Evolutionary conservation across 2,113 vertebrate genomes (phyloP), one percentile per base, ranked within the genome.

Genomic region (Ploceus nigricollis): DNA sequence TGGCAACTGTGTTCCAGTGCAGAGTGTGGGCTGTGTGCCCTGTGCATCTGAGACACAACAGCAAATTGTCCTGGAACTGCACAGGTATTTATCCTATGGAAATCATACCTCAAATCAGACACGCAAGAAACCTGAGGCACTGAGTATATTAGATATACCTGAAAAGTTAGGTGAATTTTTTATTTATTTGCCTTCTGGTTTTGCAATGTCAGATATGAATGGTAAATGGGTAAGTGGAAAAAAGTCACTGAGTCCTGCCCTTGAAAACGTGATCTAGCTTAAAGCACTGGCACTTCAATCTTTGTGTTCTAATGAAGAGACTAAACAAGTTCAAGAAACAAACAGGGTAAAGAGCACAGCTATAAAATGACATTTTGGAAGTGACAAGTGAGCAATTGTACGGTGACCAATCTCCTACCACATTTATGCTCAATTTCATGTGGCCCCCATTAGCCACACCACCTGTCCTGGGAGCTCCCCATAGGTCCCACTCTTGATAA

Each of bases 51-150:
- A 60, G 19, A 84, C n/a, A 10, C 45, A 44, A 72, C 2, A 68
- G 42, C 60, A 83, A 87, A 82, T 13, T 45, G 58, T 77, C 25
- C 82, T 87, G 78, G 44, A 83, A 64, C 28, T 31, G 14, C n/a
- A 44, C 6, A 63, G 22, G 5, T 44, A 23, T 51, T 63, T n/a
- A 25, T 48, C 40, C 47, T n/a, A 5, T 45, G 60, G 47, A 90
- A 81, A 63, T 64, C 12, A 40, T 31, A 64, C 50, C 22, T 94
- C 35, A 57, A 51, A 63, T 68, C 71, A 80, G 78, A 58, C 54
- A 64, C 0, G 0, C 19, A 51, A 50, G 77, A 78, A 51, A 5
- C 2, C 25, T 3, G 31, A 81, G 47, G 30, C 22, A 54, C 8
- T 76, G 13, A 33, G 22, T 56, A 6, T 35, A 35, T 42, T 65